phyloP scores from a whole-genome alignment of 2,888 invertebrate species.

The Dusona sp. region DNA sequence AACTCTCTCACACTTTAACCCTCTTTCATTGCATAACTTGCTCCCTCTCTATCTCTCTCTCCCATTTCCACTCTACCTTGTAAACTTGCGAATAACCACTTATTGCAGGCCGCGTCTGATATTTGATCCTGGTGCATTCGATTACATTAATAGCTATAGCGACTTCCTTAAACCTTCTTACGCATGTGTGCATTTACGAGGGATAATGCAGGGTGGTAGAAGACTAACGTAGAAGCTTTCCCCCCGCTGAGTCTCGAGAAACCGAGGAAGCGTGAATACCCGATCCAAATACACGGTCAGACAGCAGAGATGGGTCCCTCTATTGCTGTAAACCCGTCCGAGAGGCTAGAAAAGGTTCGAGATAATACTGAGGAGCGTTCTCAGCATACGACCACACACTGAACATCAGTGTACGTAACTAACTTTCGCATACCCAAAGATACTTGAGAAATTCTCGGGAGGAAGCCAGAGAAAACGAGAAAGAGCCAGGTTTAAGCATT shows the following conservation, averaged over 20 bases:
- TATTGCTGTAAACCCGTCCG: neutral
- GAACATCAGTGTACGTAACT: slow-evolving; percentile 26
- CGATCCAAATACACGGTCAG: slow-evolving; percentile 1
- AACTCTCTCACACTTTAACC: slow-evolving; percentile 51
- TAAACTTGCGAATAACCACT: slow-evolving; percentile 49
- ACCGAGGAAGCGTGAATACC: slow-evolving; percentile 6
- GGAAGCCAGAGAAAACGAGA: neutral
- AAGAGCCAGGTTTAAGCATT: slow-evolving; percentile 29
- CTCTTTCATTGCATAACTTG: slow-evolving; percentile 35
- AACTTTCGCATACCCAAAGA: neutral
- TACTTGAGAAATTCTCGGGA: slow-evolving; percentile 34
- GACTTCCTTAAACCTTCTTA: neutral
- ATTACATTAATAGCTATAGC: slow-evolving; percentile 77
- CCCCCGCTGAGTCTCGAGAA: slow-evolving; percentile 24
- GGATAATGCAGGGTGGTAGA: neutral
- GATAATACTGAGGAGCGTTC: slow-evolving; percentile 5
- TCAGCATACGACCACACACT: slow-evolving; percentile 10
- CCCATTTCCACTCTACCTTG: slow-evolving; percentile 12
- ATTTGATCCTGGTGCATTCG: slow-evolving; percentile 80
- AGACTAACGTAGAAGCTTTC: slow-evolving; percentile 3
- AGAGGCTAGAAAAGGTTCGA: neutral
- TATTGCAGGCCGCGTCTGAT: slow-evolving; percentile 74
- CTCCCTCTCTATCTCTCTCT: slow-evolving; percentile 24
- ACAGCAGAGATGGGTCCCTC: slow-evolving; percentile 12
- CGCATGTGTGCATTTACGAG: neutral